A percentile compares a stretch with the other conserved stretches of the same genome.
These are phyloP conservation scores for Centropus unirufus DNA, from an alignment of 2,113 vertebrate genomes.

Conservation along the genomic window DNA sequence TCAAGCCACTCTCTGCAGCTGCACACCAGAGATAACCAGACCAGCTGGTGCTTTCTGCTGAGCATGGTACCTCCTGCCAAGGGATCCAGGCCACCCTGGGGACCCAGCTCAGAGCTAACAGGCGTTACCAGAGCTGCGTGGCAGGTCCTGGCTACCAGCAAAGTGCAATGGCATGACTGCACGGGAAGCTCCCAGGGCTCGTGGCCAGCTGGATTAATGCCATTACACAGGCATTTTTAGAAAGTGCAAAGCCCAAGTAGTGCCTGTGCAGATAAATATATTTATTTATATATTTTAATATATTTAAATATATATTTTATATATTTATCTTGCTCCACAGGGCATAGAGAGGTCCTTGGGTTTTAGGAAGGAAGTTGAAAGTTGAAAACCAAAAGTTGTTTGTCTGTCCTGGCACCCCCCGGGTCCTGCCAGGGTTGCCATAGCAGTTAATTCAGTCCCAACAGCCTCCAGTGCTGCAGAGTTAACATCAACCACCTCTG, in stretches of 20 bases:
- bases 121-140: not conserved
- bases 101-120: not conserved
- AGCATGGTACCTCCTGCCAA: not conserved
- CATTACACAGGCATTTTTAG: not conserved
- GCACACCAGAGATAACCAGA: not conserved
- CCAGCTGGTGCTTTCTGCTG: not conserved
- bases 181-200: fast-evolving
- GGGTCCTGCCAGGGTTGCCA: not conserved
- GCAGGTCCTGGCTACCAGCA: not conserved
- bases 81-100: not conserved
- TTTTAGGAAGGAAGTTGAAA: not conserved
- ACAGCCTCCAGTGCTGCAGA: not conserved
- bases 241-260: not conserved
- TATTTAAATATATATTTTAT: too few relatives aligned
- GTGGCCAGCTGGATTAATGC: not conserved
- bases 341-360: not conserved
- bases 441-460: not conserved
- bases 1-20: not conserved
- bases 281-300: too few relatives aligned
- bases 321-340: not conserved
- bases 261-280: not conserved
- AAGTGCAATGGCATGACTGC: fast-evolving
- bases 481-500: not conserved
- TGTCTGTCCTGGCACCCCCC: not conserved
- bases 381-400: not conserved